Percentiles rank a stretch among this genome's conserved stretches.
Evolutionary conservation across 2,797 vertebrate genomes (phyloP).

Genomic region (Columba guinea): DNA sequence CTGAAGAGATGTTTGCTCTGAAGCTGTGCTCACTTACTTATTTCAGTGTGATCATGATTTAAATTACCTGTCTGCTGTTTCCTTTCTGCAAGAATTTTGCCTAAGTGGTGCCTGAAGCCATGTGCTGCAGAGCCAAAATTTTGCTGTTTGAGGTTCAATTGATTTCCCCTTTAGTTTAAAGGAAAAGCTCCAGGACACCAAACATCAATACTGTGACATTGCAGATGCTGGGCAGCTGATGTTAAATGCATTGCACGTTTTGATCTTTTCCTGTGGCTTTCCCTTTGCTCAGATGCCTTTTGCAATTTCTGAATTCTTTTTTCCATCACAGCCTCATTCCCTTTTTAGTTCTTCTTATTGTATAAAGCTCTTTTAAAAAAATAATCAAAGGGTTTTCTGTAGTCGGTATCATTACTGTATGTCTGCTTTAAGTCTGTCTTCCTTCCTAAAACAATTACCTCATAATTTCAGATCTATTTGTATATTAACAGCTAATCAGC

Average conservation of each 20-base stretch:
- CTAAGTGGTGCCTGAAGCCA: background rate
- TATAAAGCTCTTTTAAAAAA: background rate
- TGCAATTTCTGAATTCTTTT: constrained; percentile 12
- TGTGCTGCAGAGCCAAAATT: background rate
- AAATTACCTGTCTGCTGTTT: background rate
- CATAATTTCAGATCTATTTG: constrained; percentile 8
- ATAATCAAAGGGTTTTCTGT: background rate
- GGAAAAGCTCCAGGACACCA: constrained; percentile 44
- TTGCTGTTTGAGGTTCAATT: constrained; percentile 41
- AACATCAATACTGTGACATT: constrained; percentile 57
- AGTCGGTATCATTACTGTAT: background rate
- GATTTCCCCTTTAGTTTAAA: constrained; percentile 41
- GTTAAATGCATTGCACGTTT: constrained; percentile 39
- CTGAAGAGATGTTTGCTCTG: background rate
- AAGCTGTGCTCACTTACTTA: background rate
- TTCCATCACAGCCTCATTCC: background rate
- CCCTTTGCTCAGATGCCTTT: background rate
- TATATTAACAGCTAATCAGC: constrained; percentile 41
- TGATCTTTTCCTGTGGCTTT: constrained; percentile 26
- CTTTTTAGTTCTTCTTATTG: background rate
- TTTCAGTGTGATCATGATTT: background rate
- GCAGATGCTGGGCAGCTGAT: constrained; percentile 39
- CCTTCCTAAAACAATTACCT: constrained; percentile 26
- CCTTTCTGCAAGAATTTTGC: constrained; percentile 12
- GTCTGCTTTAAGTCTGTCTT: constrained; percentile 6